Percentiles rank a stretch among this genome's conserved stretches.
phyloP scores from a whole-genome alignment of 2,797 vertebrate species.

The Galagoides demidoff region DNA sequence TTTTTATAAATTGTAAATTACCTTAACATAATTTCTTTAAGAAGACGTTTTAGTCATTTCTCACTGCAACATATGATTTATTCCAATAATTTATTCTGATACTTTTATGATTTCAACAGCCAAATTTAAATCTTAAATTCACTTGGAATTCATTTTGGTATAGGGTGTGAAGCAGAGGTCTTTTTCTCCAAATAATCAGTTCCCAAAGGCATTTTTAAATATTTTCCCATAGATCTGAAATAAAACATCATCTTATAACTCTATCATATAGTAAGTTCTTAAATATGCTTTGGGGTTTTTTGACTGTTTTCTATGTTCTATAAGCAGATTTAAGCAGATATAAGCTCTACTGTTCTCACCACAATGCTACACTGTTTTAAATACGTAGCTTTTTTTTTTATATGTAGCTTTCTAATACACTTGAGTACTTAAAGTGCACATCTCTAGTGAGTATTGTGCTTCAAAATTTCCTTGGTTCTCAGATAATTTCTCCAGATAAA shows the following conservation, averaged over 20 bases:
- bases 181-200: background rate
- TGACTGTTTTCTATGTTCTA: background rate
- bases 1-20: conserved; percentile 10
- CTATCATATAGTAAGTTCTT: conserved; percentile 31
- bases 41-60: conserved; percentile 51
- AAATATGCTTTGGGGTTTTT: background rate
- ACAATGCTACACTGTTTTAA: background rate
- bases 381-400: background rate
- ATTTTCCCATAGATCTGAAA: conserved; percentile 12
- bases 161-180: background rate
- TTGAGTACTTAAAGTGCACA: background rate
- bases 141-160: conserved; percentile 30
- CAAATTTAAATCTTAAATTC: conserved; percentile 61
- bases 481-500: background rate
- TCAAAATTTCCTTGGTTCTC: conserved; percentile 13
- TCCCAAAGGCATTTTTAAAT: background rate
- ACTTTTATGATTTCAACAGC: conserved; percentile 21
- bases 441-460: background rate
- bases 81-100: conserved; percentile 39
- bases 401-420: background rate
- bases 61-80: background rate
- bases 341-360: background rate
- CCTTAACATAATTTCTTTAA: conserved; percentile 17
- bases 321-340: conserved; percentile 17
- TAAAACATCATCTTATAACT: background rate